phyloP scores from a whole-genome alignment of 2,888 invertebrate species.

The Andrena praecox region DNA sequence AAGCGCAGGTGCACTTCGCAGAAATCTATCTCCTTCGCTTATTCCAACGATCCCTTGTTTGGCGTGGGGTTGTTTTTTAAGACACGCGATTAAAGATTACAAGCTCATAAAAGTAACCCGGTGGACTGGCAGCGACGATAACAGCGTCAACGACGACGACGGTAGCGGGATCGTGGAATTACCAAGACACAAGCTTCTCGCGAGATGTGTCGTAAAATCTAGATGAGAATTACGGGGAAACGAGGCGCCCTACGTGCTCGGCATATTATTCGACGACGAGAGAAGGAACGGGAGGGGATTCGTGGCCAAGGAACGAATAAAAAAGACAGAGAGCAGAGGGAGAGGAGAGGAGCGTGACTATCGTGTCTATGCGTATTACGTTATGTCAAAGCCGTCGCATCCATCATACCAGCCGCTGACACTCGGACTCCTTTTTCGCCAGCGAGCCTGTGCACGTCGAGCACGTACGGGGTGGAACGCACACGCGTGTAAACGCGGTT shows the following conservation, averaged over 20 bases:
- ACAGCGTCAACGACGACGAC: background rate
- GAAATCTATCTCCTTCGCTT: background rate
- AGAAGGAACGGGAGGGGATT: background rate
- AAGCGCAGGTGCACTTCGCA: slow-evolving; percentile 13
- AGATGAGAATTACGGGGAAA: slow-evolving; percentile 59
- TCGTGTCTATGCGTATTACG: slow-evolving; percentile 75
- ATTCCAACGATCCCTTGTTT: background rate
- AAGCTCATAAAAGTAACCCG: background rate
- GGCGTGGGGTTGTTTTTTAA: background rate
- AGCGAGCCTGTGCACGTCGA: background rate
- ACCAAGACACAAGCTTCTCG: slow-evolving; percentile 25
- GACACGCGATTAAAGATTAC: background rate
- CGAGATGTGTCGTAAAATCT: slow-evolving; percentile 51
- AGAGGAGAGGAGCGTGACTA: slow-evolving; percentile 47
- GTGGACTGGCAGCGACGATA: background rate
- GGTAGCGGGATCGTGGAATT: slow-evolving; percentile 39
- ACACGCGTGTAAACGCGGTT: slow-evolving; percentile 24
- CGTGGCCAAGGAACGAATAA: slow-evolving; percentile 16
- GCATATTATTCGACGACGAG: slow-evolving; percentile 43
- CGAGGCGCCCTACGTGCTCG: slow-evolving; percentile 54
- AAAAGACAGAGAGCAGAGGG: background rate
- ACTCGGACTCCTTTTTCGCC: slow-evolving; percentile 54
- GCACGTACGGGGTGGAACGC: background rate
- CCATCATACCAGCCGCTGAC: slow-evolving; percentile 76
- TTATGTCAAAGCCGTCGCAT: slow-evolving; percentile 80